Percentiles rank a stretch among this genome's conserved stretches.
Evolutionary conservation across 2,888 invertebrate species (phyloP).

Genomic region (Salticus scenicus): DNA sequence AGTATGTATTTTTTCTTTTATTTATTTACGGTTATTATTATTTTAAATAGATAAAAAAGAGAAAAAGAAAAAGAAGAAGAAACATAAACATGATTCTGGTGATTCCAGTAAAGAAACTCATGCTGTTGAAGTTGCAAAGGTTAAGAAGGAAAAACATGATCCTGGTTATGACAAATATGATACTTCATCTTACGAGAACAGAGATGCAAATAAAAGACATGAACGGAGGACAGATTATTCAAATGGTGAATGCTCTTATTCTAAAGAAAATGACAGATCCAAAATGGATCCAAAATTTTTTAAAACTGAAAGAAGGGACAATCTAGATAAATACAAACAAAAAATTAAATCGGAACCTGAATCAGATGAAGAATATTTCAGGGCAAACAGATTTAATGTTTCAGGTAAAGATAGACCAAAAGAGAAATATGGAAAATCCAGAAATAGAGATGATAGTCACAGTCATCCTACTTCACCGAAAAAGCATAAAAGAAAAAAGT

Average conservation of each 20-base stretch:
- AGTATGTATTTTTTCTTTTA: too few species aligned
- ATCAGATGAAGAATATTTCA: neutral
- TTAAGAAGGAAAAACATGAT: conserved; percentile 55
- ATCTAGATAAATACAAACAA: too few species aligned
- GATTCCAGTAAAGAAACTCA: neutral
- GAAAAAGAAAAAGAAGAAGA: conserved; percentile 50
- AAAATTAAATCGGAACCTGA: too few species aligned
- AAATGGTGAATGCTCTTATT: conserved; percentile 17
- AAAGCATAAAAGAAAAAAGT: neutral
- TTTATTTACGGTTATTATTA: too few species aligned
- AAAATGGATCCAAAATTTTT: too few species aligned
- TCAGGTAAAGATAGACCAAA: neutral
- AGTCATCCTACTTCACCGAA: neutral
- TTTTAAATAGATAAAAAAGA: conserved; percentile 48
- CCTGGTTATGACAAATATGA: conserved; percentile 56
- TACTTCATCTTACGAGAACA: neutral
- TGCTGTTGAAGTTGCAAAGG: neutral
- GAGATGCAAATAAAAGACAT: neutral
- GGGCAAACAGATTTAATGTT: neutral
- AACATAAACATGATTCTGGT: neutral
- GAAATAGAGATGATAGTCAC: neutral
- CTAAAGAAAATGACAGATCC: neutral
- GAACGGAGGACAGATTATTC: neutral
- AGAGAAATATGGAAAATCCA: neutral
- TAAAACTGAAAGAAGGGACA: too few species aligned